Percentiles rank a stretch among this genome's conserved stretches.
Conservation (phyloP, 2,888 invertebrate species). For the Pollenia amentaria region DNA sequence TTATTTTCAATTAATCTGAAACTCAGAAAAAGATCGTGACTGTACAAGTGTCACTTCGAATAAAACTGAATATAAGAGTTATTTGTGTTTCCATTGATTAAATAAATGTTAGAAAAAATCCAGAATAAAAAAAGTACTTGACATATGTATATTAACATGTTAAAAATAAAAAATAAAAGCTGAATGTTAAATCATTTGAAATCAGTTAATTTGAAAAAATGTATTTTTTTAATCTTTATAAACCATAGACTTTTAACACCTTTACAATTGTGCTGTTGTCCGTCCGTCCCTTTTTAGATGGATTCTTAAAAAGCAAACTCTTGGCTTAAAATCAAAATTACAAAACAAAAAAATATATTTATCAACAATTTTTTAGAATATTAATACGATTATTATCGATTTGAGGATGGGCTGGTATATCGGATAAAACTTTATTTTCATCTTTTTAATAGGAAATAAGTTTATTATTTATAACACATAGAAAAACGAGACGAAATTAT, state of each 20-base stretch:
- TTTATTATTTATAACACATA: background rate
- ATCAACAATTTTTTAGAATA: conserved; percentile 63
- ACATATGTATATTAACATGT: background rate
- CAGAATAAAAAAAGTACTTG: conserved; percentile 5
- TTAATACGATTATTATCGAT: conserved; percentile 73
- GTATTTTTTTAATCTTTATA: conserved; percentile 49
- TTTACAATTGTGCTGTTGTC: conserved; percentile 21
- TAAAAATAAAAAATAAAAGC: background rate
- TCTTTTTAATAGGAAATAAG: conserved; percentile 3
- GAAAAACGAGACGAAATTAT: background rate
- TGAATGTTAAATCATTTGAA: background rate
- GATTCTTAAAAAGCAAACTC: conserved; percentile 15
- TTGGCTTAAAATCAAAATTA: conserved; percentile 5
- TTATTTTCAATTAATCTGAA: background rate
- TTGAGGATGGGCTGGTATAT: conserved; percentile 82
- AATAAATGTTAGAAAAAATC: conserved; percentile 5
- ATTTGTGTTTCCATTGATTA: conserved; percentile 28
- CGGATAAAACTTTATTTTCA: conserved; percentile 74
- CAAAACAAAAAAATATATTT: conserved; percentile 59
- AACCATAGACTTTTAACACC: conserved; percentile 58
- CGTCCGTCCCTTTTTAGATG: background rate
- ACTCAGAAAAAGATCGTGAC: conserved; percentile 20
- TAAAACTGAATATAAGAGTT: conserved; percentile 36
- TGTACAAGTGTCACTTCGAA: conserved; percentile 42
- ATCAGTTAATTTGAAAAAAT: conserved; percentile 42